phyloP scores from a whole-genome alignment of 2,888 invertebrate genomes.

The Chrysopilus asiliformis region DNA sequence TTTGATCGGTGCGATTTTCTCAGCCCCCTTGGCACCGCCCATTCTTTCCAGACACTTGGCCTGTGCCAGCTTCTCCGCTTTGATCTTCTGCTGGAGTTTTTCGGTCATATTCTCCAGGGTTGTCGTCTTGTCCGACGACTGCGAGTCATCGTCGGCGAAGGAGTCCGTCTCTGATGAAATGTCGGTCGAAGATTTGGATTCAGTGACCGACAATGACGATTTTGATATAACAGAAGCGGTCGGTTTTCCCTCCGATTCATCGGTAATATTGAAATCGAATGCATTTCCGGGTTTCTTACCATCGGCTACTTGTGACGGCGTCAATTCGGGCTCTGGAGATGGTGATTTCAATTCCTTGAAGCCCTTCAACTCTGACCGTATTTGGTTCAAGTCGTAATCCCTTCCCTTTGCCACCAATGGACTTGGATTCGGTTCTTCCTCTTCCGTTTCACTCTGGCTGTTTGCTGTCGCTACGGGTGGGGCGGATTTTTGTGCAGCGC shows the following conservation, averaged over 20 bases:
- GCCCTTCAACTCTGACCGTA: conserved; percentile 71
- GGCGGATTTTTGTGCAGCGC: conserved; percentile 18
- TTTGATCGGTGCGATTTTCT: conserved; percentile 16
- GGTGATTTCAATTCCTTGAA: conserved; percentile 47
- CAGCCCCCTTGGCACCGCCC: conserved; percentile 9
- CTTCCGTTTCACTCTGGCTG: conserved; percentile 42
- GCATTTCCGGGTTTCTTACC: conserved; percentile 10
- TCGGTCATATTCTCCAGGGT: conserved; percentile 27
- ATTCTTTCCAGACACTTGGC: conserved; percentile 12
- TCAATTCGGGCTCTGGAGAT: conserved; percentile 36
- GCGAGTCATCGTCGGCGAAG: conserved; percentile 33
- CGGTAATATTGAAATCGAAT: conserved; percentile 17
- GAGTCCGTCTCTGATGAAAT: conserved; percentile 33
- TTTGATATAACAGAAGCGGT: conserved; percentile 14
- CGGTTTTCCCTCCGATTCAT: conserved; percentile 18
- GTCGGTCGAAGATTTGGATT: conserved; percentile 29
- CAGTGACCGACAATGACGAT: conserved; percentile 16
- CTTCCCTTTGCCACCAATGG: conserved; percentile 41
- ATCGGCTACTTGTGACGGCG: conserved; percentile 32
- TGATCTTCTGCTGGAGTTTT: conserved; percentile 24
- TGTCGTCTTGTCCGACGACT: conserved; percentile 31
- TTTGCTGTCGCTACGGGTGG: conserved; percentile 23
- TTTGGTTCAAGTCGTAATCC: conserved; percentile 74
- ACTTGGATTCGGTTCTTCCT: conserved; percentile 32
- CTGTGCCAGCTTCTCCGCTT: conserved; percentile 22